Conservation (phyloP, 2,113 vertebrate genomes). For the Cyprinodon brontotheroides region DNA sequence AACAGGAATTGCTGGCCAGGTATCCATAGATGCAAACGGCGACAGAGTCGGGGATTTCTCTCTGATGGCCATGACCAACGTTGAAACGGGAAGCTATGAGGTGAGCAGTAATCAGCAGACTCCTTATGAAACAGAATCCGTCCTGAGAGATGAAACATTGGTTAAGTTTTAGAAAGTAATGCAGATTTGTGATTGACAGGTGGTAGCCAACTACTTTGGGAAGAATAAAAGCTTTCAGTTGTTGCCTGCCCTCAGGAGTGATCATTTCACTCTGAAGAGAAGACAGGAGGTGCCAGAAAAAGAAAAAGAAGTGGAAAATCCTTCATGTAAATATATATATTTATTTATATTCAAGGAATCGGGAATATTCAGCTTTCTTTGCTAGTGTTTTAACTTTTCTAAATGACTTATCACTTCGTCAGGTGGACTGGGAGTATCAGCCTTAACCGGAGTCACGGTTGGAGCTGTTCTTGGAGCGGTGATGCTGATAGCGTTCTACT, state of each 20-base stretch:
- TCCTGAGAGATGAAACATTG: neutral
- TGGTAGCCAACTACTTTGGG: slow-evolving; percentile 92
- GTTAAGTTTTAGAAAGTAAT: neutral
- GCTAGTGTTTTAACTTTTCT: neutral
- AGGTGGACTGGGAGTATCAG: slow-evolving; percentile 97
- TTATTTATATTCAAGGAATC: neutral
- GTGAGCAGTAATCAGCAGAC: slow-evolving; percentile 73
- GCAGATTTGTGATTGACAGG: slow-evolving; percentile 70
- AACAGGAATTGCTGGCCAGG: slow-evolving; percentile 93
- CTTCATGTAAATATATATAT: slow-evolving; percentile 88
- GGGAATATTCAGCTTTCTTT: neutral
- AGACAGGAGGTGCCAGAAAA: slow-evolving; percentile 55
- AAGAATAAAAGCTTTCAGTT: slow-evolving; percentile 87
- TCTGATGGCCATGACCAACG: slow-evolving; percentile 91
- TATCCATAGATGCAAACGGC: slow-evolving; percentile 93
- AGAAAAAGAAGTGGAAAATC: slow-evolving; percentile 78
- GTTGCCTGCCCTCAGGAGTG: slow-evolving; percentile 81
- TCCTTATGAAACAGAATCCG: neutral
- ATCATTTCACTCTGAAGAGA: slow-evolving; percentile 79
- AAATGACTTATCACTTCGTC: slow-evolving; percentile 70
- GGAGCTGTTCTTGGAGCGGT: slow-evolving; percentile 92
- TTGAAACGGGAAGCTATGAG: slow-evolving; percentile 89
- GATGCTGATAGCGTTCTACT: slow-evolving; percentile 93
- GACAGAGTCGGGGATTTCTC: slow-evolving; percentile 96
- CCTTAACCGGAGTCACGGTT: slow-evolving; percentile 94